These are phyloP conservation scores for Lithodes maja DNA, from an alignment of 2,888 invertebrate species.

Conservation along the genomic window DNA sequence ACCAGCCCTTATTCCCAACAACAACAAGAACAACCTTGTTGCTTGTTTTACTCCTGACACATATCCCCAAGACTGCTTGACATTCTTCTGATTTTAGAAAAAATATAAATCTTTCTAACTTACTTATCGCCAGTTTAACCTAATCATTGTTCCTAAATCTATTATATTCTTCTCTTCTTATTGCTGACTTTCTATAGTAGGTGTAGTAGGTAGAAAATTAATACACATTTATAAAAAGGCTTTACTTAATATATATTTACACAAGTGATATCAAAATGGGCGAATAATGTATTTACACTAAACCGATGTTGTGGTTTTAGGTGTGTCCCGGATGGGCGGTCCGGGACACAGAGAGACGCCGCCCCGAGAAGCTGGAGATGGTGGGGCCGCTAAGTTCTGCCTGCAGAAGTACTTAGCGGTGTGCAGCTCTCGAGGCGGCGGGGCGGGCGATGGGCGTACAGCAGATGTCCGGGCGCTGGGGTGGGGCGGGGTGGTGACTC, in stretches of 20 bases:
- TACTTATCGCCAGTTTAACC: too few relatives aligned
- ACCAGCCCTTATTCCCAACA: too few relatives aligned
- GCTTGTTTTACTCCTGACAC: too few relatives aligned
- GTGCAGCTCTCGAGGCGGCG: conserved; percentile 8
- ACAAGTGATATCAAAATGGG: conserved; percentile 60
- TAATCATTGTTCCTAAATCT: too few relatives aligned
- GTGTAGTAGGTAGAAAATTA: too few relatives aligned
- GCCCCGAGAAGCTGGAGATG: conserved; percentile 1
- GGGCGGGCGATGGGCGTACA: conserved; percentile 66
- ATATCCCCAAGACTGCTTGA: too few relatives aligned
- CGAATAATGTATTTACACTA: conserved; percentile 37
- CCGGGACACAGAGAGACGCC: conserved; percentile 32
- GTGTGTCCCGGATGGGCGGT: conserved; percentile 50
- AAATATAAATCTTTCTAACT: too few relatives aligned
- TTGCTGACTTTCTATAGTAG: too few relatives aligned
- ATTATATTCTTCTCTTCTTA: too few relatives aligned
- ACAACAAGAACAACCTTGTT: too few relatives aligned
- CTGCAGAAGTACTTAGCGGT: conserved; percentile 25
- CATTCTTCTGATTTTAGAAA: too few relatives aligned
- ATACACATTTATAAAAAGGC: conserved; percentile 22
- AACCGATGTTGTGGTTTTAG: conserved; percentile 52
- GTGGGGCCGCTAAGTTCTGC: conserved; percentile 28
- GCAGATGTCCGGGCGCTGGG: conserved; percentile 65
- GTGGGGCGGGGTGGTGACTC: conserved; percentile 29
- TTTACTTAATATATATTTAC: conserved; percentile 54